A percentile compares a stretch with the other conserved stretches of the same genome.
Evolutionary conservation across 2,888 invertebrate species (phyloP).

Genomic region (Drosophila maculinotata): DNA sequence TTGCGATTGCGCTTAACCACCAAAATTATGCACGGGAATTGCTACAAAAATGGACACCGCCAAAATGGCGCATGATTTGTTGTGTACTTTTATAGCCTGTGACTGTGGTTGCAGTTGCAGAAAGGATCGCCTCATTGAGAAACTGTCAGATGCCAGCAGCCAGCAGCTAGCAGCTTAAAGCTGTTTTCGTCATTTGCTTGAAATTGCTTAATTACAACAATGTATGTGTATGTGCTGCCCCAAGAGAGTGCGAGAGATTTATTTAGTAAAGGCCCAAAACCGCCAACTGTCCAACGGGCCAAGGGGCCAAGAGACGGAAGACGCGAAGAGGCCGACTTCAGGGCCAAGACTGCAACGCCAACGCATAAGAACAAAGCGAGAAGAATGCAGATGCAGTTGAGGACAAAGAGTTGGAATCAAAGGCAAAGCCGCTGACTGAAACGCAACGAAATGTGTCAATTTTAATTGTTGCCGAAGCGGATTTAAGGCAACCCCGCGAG

Average conservation of each 20-base stretch:
- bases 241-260: conserved; percentile 49
- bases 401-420: conserved; percentile 54
- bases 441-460: conserved; percentile 82
- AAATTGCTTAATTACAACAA: conserved; percentile 75
- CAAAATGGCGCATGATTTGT: conserved; percentile 81
- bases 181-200: conserved; percentile 36
- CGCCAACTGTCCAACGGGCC: conserved; percentile 26
- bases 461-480: conserved; percentile 81
- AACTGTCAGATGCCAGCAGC: conserved; percentile 14
- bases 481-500: conserved; percentile 58
- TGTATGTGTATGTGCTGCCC: conserved; percentile 13
- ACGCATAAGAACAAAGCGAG: conserved; percentile 74
- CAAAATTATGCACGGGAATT: conserved; percentile 75
- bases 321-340: conserved; percentile 4
- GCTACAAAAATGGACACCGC: conserved; percentile 57
- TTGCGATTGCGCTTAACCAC: conserved; percentile 38
- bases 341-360: conserved; percentile 51
- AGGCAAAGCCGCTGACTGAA: conserved; percentile 58
- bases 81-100: conserved; percentile 72
- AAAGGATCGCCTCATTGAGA: conserved; percentile 1
- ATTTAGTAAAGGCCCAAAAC: conserved; percentile 36
- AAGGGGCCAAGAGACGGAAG: conserved; percentile 15
- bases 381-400: conserved; percentile 64
- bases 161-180: conserved; percentile 4
- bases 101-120: conserved; percentile 6